Evolutionary conservation across 2,888 invertebrate genomes (phyloP), one percentile per base, ranked within the genome.

Genomic region (Dimorphilus gyrociliatus): DNA sequence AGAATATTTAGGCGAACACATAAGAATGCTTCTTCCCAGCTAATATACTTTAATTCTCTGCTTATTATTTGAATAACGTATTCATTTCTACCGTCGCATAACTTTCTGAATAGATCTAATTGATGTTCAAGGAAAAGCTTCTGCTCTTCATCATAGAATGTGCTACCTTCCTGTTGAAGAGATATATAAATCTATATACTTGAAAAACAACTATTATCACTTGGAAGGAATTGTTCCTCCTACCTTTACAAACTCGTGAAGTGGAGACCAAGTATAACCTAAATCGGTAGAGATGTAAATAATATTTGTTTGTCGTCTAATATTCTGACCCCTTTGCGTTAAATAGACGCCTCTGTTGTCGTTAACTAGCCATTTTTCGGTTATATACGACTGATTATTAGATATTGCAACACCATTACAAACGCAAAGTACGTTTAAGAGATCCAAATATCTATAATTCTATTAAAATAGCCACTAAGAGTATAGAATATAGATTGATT

Each of bases 311-410:
- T 52, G 49, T 25, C 51, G 39, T 37, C 56, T 55, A 37, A 61
- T 55, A 32, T 58, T 53, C 39, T 60, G 57, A 5, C 61, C 61
- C 25, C 58, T 33, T 16, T 58, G 58, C 3, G 58, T 60, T 35
- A 58, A 41, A n/a, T 21, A 10, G 7, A 4, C 6, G 24, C 37
- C 14, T 27, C 57, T 58, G 51, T 50, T 48, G 37, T 54, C 55
- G 18, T 45, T 44, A 28, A 51, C 47, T 32, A 60, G 50, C 58
- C 59, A 59, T 24, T 48, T 44, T 37, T 59, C 42, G 16, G 59
- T 57, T 15, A 60, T 59, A 41, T 59, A 60, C 4, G 50, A 47
- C 38, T 60, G 60, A 40, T 60, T 60, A 45, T 60, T 58, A n/a
- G 57, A 54, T 25, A 60, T 58, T 14, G 57, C 55, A 3, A 58